Evolutionary conservation across 2,797 vertebrate species (phyloP).

Genomic region (Smutsia gigantea): DNA sequence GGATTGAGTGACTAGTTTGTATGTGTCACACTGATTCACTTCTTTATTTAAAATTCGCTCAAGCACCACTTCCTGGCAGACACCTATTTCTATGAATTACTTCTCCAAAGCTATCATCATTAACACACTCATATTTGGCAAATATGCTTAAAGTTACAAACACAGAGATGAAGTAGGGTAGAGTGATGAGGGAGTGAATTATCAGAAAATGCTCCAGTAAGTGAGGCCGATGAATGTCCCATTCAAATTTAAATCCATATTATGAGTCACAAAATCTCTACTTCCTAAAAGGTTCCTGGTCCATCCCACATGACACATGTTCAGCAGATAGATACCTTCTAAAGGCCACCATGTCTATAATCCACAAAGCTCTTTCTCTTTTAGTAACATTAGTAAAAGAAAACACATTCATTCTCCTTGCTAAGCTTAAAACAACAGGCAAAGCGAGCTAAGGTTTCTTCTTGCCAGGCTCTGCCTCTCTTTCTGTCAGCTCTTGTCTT

Average conservation of each 20-base stretch:
- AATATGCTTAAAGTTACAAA: conserved; percentile 24
- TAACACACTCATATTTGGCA: background rate
- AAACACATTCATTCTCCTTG: conserved; percentile 32
- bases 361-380: conserved; percentile 50
- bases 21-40: background rate
- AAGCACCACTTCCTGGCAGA: background rate
- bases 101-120: background rate
- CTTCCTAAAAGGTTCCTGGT: background rate
- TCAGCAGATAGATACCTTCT: conserved; percentile 36
- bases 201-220: conserved; percentile 11
- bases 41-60: conserved; percentile 27
- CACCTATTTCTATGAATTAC: background rate
- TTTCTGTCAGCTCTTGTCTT: background rate
- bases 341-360: background rate
- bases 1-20: background rate
- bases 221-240: background rate
- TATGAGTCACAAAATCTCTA: conserved; percentile 4
- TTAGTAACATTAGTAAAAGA: conserved; percentile 46
- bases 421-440: conserved; percentile 55
- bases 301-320: background rate
- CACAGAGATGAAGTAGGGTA: background rate
- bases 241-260: conserved; percentile 37
- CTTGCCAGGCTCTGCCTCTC: background rate
- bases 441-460: conserved; percentile 41
- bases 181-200: background rate